Evolutionary conservation across 92 coral and sea anemone species (phyloP), one percentile per base, ranked within the genome.

Genomic region (Phenganax marumi): DNA sequence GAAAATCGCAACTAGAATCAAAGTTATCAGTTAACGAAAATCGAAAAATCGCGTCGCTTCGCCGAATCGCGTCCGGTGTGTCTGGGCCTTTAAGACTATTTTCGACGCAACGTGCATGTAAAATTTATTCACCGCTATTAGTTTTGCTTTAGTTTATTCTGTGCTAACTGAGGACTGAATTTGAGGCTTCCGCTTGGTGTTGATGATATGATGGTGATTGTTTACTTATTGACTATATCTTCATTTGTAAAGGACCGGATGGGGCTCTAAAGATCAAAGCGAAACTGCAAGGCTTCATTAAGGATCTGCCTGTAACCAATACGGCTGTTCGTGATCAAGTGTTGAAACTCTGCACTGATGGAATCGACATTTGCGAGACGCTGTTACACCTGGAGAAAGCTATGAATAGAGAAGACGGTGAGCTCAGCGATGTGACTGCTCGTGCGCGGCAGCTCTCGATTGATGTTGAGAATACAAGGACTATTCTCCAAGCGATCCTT

Each of bases 341-440:
- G 70, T 16, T 25, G 46, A 10, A 25, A 55, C 50, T 52, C 47
- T 69, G 85, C 70, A 70, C 14, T 18, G 78, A 82, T 46, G 85
- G 49, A 7, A 68, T 82, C 8, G 66, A 70, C 16, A 82, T 51
- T 79, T 55, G 70, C 55, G 63, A 74, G 25, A 74, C 23, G 48
- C 19, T 74, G 61, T 25, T 51, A 21, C 25, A 51, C 22, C 55
- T 74, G 17, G 14, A 22, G 26, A 74, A 74, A 51, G 61, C 79
- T 50, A 0, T 74, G 13, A 74, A 21, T 13, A 74, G 55, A 51
- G 64, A 51, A 4, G 57, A 68, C 17, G 24, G 22, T 12, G 52
- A 52, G 68, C 33, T 82, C 10, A 50, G 52, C 25, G 79, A 69
- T 23, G 79, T 82, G 21, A 16, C 24, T 13, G 21, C 18, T 21